Base-by-base conservation (phyloP, 1,140 invertebrate genomes). In the Macrosteles quadrilineatus region DNA sequence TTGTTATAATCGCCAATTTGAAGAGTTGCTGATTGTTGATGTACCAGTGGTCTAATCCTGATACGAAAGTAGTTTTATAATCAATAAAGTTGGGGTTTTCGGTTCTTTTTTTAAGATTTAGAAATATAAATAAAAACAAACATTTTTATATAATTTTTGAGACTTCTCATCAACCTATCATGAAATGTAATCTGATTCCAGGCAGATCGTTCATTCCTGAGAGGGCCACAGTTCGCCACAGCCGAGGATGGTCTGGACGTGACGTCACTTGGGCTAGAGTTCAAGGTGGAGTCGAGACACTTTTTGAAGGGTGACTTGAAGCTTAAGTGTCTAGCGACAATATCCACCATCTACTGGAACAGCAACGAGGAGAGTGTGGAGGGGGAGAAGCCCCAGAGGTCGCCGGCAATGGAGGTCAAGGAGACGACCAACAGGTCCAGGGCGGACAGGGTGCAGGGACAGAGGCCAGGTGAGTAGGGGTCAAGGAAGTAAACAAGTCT, bases 321-420 rank as follows among this genome's bases (percentile, higher is more conserved):
- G 79, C 84, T 95, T 50, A 94, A 95, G 84, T 95, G 93, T 82
- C 85, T 93, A 75, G 93, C 93, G 4, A 94, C 90, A 31, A 93
- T 95, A 77, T 91, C 90, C 1, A 90, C 90, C 1, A 85, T 94
- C 0, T 94, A 94, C 80, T 90, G 87, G 85, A 85, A 88, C 70
- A 92, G 88, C 76, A 92, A 93, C 74, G 92, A 94, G 78, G 91
- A 92, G 76, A 92, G 90, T 76, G 89, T 93, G 3, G 88, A 91
- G 73, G 90, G 90, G 45, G 88, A 88, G 17, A 81, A 85, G 59
- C 85, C 87, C 30, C 83, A 85, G 55, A 84, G 86, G 67, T 86
- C 87, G 0, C 84, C 87, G 14, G 87, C 85, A 9, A 77, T 89
- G 71, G 89, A 91, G 72, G 86, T 85, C 57, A 82, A 85, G 70